Evolutionary conservation across 2,113 vertebrate species (phyloP).

Genomic region (Daphoenositta chrysoptera): DNA sequence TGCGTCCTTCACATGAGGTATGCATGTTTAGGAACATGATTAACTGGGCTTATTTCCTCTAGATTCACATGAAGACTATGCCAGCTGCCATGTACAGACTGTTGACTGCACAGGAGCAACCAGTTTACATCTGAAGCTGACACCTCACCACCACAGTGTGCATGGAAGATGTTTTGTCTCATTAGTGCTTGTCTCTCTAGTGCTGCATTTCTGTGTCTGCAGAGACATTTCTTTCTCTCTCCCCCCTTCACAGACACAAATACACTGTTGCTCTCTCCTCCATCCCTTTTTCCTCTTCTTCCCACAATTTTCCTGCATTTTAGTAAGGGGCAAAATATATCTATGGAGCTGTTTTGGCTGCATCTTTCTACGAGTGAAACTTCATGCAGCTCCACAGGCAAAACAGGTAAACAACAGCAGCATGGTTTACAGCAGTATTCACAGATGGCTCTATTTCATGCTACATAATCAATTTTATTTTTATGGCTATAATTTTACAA

Average conservation of each 20-base stretch:
- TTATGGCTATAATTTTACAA: not conserved
- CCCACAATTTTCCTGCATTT: not conserved
- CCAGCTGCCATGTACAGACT: conserved; percentile 97
- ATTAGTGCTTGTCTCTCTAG: conserved; percentile 74
- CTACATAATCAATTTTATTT: not conserved
- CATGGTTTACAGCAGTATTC: not conserved
- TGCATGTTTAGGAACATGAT: not conserved
- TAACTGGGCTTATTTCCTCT: not conserved
- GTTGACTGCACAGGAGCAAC: conserved; percentile 96
- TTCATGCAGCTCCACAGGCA: not conserved
- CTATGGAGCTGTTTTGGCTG: not conserved
- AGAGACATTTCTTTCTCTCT: conserved; percentile 28
- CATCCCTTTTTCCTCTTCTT: not conserved
- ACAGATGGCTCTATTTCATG: not conserved
- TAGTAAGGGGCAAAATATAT: not conserved
- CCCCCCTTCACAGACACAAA: not conserved
- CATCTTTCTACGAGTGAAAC: conserved; percentile 23
- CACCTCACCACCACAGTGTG: not conserved
- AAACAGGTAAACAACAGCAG: conserved; percentile 12
- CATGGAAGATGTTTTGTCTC: conserved; percentile 72
- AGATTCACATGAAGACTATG: conserved; percentile 99
- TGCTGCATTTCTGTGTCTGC: conserved; percentile 75
- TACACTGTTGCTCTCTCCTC: not conserved
- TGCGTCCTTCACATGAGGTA: not conserved
- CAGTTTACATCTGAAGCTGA: conserved; percentile 88